phyloP scores from a whole-genome alignment of 2,797 vertebrate genomes.

The Petrocephalus schoutedeni region DNA sequence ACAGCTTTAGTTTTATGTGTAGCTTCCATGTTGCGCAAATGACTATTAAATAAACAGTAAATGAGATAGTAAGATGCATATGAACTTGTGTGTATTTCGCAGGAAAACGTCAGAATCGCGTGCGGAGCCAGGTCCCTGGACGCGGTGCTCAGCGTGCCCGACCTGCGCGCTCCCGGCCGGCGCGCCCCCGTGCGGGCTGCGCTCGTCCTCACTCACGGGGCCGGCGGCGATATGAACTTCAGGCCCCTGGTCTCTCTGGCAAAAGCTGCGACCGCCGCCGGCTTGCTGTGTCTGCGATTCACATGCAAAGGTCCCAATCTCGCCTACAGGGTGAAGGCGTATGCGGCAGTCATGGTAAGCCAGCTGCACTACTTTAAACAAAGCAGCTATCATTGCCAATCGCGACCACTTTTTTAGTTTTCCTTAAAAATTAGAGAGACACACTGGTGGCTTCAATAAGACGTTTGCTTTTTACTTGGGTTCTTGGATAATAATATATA shows the following conservation, averaged over 20 bases:
- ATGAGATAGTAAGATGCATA: neutral
- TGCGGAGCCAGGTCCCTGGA: slow-evolving; percentile 75
- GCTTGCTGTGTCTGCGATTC: slow-evolving; percentile 78
- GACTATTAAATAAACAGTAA: neutral
- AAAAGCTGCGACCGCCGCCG: slow-evolving; percentile 56
- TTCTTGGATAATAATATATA: neutral
- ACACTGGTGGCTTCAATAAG: neutral
- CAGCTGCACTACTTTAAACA: neutral
- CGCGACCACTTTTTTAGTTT: neutral
- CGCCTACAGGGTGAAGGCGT: slow-evolving; percentile 74
- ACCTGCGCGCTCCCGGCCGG: slow-evolving; percentile 28
- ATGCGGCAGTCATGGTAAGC: slow-evolving; percentile 75
- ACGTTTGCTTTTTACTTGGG: neutral
- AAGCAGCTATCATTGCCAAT: neutral
- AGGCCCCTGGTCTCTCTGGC: slow-evolving; percentile 74
- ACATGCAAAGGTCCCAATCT: slow-evolving; percentile 87
- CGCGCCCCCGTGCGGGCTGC: slow-evolving; percentile 49
- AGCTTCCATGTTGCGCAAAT: neutral
- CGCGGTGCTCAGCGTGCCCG: slow-evolving; percentile 67
- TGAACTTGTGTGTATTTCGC: slow-evolving; percentile 29
- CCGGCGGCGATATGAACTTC: slow-evolving; percentile 87
- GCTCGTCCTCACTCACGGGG: slow-evolving; percentile 82
- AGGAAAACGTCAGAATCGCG: slow-evolving; percentile 77
- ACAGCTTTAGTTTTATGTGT: neutral
- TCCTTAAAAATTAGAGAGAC: neutral